Percentiles rank a stretch among this genome's conserved stretches.
phyloP scores from a whole-genome alignment of 2,113 vertebrate genomes.

The Agelaius tricolor region DNA sequence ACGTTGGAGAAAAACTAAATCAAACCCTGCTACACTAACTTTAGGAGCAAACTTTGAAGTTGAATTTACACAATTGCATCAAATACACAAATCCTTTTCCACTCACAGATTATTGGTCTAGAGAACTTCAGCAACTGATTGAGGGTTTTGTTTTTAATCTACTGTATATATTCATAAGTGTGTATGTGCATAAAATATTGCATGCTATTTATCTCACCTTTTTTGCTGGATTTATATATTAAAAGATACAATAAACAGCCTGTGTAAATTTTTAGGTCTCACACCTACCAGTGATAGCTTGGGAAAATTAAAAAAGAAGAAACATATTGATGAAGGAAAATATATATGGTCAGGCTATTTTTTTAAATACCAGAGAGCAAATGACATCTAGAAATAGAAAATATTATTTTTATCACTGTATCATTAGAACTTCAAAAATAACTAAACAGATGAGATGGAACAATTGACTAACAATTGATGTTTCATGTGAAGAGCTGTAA shows the following conservation, averaged over 20 bases:
- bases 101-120: neutral
- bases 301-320: neutral
- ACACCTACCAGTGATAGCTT: neutral
- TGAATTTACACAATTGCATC: neutral
- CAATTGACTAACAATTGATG: neutral
- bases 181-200: neutral
- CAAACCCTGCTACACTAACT: neutral
- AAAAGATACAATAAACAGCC: neutral
- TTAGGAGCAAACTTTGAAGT: neutral
- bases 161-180: neutral
- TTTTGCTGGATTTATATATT: neutral
- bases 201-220: neutral
- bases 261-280: neutral
- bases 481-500: fast-evolving
- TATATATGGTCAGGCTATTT: neutral
- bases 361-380: neutral
- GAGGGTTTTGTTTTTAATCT: neutral
- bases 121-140: neutral
- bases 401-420: neutral
- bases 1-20: neutral
- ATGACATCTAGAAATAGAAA: neutral
- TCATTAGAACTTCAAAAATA: neutral
- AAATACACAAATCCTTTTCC: neutral
- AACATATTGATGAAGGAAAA: neutral
- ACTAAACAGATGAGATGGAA: neutral